Conservation (phyloP, 2,113 vertebrate genomes). For the Irena cyanogastra region DNA sequence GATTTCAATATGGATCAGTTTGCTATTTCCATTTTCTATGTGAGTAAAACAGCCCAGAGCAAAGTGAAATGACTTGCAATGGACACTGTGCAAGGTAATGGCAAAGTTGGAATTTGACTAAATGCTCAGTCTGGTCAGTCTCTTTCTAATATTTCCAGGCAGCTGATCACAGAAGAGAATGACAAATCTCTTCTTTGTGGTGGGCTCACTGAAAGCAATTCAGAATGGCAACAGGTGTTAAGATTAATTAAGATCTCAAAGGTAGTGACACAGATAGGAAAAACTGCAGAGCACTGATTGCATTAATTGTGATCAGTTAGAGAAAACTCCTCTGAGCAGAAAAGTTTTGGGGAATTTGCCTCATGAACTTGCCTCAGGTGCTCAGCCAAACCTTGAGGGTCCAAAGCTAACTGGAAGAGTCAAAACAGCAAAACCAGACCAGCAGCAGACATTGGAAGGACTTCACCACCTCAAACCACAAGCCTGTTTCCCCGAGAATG, state of each 20-base stretch:
- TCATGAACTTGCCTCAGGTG: neutral
- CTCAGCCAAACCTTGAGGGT: neutral
- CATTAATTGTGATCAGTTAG: neutral
- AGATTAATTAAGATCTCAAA: conserved; percentile 10
- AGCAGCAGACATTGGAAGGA: neutral
- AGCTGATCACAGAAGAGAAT: neutral
- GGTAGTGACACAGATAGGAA: neutral
- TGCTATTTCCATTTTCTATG: neutral
- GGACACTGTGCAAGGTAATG: neutral
- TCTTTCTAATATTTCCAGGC: neutral
- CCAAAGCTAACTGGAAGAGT: neutral
- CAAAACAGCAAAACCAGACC: neutral
- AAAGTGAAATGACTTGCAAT: neutral
- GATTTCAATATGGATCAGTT: neutral
- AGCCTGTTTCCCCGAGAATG: accelerated
- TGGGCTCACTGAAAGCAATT: conserved; percentile 9
- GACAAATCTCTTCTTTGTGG: neutral
- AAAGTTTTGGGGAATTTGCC: neutral
- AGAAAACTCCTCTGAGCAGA: neutral
- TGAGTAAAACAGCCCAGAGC: neutral
- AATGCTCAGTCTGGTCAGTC: neutral
- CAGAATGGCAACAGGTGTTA: neutral
- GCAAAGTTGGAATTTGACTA: neutral
- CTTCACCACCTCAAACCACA: neutral
- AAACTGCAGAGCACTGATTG: neutral